phyloP scores from a whole-genome alignment of 2,888 invertebrate species.

The Dorcus parallelipipedus region DNA sequence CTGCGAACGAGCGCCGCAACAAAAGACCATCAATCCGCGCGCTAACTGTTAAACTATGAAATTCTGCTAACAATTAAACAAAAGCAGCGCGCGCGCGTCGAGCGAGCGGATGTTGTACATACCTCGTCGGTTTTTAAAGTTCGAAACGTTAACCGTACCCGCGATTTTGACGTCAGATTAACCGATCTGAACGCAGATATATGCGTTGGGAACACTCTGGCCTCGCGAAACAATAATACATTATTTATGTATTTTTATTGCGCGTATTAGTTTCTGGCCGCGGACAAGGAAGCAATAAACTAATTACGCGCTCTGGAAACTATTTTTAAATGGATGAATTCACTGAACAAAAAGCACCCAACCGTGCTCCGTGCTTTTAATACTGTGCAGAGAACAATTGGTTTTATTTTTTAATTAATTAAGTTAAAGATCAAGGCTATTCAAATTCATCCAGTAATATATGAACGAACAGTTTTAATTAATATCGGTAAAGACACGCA shows the following conservation, averaged over 20 bases:
- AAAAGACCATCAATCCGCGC: not conserved
- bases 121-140: not conserved
- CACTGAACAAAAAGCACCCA: no score
- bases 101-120: not conserved
- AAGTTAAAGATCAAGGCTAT: no score
- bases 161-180: not conserved
- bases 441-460: no score
- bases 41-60: not conserved
- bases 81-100: not conserved
- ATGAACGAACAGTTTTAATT: no score
- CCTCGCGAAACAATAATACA: constrained; percentile 1
- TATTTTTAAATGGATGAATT: no score
- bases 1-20: not conserved
- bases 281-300: no score
- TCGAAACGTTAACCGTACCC: not conserved
- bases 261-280: not conserved
- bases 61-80: not conserved
- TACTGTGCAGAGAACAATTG: no score
- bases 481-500: no score
- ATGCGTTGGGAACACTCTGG: constrained; percentile 1
- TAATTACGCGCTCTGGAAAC: no score
- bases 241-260: not conserved
- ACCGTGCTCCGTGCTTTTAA: no score
- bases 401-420: no score
- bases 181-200: not conserved